A percentile compares a stretch with the other conserved stretches of the same genome.
Conservation (phyloP, 92 coral and sea anemone species). For the Plumapathes pennacea region DNA sequence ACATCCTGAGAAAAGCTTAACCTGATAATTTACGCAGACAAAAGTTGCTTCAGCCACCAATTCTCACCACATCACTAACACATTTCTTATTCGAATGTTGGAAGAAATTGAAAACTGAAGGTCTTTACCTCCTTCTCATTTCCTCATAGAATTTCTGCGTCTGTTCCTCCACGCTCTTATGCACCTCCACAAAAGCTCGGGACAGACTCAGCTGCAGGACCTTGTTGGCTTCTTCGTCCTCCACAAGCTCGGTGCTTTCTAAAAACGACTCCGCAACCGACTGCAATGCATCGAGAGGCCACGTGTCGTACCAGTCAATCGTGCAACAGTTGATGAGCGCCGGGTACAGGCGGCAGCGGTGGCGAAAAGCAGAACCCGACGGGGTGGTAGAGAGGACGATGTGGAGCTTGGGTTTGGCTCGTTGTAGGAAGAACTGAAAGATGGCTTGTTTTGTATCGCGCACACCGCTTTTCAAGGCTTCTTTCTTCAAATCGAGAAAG, state of each 20-base stretch:
- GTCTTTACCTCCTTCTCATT: slow-evolving; percentile 71
- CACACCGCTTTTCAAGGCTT: slow-evolving; percentile 62
- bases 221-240: slow-evolving; percentile 15
- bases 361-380: slow-evolving; percentile 81
- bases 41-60: too few relatives aligned
- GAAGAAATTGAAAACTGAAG: too few relatives aligned
- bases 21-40: too few relatives aligned
- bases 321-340: slow-evolving; percentile 89
- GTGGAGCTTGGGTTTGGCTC: slow-evolving; percentile 79
- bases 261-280: slow-evolving; percentile 81
- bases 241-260: slow-evolving; percentile 57
- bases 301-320: slow-evolving; percentile 94
- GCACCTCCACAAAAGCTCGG: slow-evolving; percentile 63
- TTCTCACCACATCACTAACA: too few relatives aligned
- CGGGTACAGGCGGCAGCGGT: slow-evolving; percentile 89
- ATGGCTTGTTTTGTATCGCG: slow-evolving; percentile 74
- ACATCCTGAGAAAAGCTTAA: too few relatives aligned
- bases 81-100: too few relatives aligned
- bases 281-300: slow-evolving; percentile 92
- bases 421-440: slow-evolving; percentile 80
- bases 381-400: slow-evolving; percentile 90
- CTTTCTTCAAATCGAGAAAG: slow-evolving; percentile 61
- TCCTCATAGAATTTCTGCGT: slow-evolving; percentile 68
- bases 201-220: slow-evolving; percentile 9
- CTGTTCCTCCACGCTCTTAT: slow-evolving; percentile 77